These are phyloP conservation scores for Astropecten irregularis DNA, from an alignment of 53 echinoderm and acorn worm species.

Conservation along the genomic window DNA sequence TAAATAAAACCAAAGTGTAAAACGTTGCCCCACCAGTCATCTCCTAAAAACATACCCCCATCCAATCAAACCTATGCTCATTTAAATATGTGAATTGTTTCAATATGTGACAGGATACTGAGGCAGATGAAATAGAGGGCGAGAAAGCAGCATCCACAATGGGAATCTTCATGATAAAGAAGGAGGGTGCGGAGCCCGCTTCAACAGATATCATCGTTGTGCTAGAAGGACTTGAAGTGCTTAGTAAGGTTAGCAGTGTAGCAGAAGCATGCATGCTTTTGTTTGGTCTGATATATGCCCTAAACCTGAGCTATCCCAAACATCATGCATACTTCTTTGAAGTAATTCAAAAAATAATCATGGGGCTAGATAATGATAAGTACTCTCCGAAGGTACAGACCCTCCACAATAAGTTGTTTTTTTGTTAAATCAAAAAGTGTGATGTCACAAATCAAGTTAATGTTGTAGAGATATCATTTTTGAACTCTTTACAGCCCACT, in stretches of 20 bases:
- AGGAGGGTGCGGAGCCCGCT: background rate
- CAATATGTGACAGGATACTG: too few species aligned
- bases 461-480: too few species aligned
- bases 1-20: too few species aligned
- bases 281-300: slow-evolving; percentile 62
- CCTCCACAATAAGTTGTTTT: slow-evolving; percentile 47
- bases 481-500: too few species aligned
- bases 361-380: slow-evolving; percentile 47
- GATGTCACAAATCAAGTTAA: too few species aligned
- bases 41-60: too few species aligned
- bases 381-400: slow-evolving; percentile 52
- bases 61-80: too few species aligned
- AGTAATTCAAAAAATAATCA: slow-evolving; percentile 51
- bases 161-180: background rate
- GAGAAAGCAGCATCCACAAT: background rate
- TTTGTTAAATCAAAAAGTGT: too few species aligned
- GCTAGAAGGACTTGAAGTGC: slow-evolving; percentile 32
- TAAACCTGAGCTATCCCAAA: slow-evolving; percentile 56
- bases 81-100: too few species aligned
- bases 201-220: background rate
- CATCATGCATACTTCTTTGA: slow-evolving; percentile 62
- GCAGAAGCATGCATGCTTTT: slow-evolving; percentile 34
- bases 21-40: too few species aligned
- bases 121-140: background rate
- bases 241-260: slow-evolving; percentile 6